phyloP scores from a whole-genome alignment of 92 coral and sea anemone species.

The Siderastrea siderea region DNA sequence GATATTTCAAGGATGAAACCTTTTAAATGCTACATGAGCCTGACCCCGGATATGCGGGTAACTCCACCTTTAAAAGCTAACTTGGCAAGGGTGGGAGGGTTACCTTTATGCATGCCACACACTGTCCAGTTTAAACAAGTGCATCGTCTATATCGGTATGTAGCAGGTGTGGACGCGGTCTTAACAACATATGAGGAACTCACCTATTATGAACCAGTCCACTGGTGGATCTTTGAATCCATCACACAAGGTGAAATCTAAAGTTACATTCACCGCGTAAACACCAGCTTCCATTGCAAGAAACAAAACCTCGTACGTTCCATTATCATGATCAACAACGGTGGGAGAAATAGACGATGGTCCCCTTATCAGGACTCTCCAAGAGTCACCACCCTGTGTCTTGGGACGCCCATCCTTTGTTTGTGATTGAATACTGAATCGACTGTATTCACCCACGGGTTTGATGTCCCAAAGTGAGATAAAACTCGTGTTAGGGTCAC shows the following conservation, averaged over 20 bases:
- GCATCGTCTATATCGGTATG: too few species aligned
- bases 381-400: constrained; percentile 82
- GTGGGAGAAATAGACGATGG: constrained; percentile 84
- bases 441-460: constrained; percentile 84
- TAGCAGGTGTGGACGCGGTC: too few species aligned
- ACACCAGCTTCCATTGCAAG: constrained; percentile 85
- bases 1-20: too few species aligned
- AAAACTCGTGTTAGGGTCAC: constrained; percentile 65
- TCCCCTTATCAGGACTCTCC: constrained; percentile 82
- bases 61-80: too few species aligned
- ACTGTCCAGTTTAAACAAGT: too few species aligned
- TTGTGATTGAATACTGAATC: constrained; percentile 87
- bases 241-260: constrained; percentile 86
- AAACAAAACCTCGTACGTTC: constrained; percentile 86
- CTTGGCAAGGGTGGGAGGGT: too few species aligned
- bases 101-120: too few species aligned
- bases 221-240: constrained; percentile 84
- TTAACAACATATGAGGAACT: neutral
- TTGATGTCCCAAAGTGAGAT: constrained; percentile 77
- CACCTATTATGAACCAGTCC: constrained; percentile 88
- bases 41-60: too few species aligned
- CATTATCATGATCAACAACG: constrained; percentile 82
- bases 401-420: constrained; percentile 70
- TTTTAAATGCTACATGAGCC: too few species aligned
- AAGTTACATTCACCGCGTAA: constrained; percentile 67